Conservation (phyloP, 2,797 vertebrate genomes). For the Euthynnus affinis region DNA sequence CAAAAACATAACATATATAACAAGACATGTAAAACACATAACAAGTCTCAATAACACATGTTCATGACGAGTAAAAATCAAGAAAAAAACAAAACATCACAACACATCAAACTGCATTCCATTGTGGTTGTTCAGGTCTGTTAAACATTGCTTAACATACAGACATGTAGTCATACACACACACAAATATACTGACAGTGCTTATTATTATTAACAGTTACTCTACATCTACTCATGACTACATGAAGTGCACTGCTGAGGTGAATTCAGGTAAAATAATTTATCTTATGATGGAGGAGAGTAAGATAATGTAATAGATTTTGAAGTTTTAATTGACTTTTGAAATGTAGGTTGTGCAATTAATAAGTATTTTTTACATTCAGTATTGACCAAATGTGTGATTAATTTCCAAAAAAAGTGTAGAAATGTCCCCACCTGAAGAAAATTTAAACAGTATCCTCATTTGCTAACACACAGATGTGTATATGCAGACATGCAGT, state of each 20-base stretch:
- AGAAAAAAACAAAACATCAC: too few species aligned
- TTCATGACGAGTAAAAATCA: too few species aligned
- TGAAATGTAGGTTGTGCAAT: background rate
- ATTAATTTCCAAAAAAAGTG: background rate
- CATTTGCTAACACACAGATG: too few species aligned
- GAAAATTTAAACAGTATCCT: background rate
- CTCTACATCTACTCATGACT: background rate
- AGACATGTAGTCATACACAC: background rate
- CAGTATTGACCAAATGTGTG: background rate
- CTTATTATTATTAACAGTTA: slow-evolving; percentile 28
- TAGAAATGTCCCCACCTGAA: background rate
- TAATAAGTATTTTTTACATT: background rate
- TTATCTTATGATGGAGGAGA: background rate
- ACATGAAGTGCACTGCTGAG: slow-evolving; percentile 30
- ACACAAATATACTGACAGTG: slow-evolving; percentile 41
- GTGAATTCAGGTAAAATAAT: slow-evolving; percentile 44
- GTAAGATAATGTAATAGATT: background rate
- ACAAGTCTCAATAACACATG: too few species aligned
- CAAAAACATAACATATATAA: too few species aligned
- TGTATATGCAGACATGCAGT: background rate
- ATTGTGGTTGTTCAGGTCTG: too few species aligned
- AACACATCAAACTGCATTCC: too few species aligned
- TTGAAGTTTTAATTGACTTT: background rate
- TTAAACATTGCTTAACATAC: too few species aligned
- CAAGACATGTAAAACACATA: too few species aligned